phyloP scores from a whole-genome alignment of 2,797 vertebrate species.

The Mareca strepera region DNA sequence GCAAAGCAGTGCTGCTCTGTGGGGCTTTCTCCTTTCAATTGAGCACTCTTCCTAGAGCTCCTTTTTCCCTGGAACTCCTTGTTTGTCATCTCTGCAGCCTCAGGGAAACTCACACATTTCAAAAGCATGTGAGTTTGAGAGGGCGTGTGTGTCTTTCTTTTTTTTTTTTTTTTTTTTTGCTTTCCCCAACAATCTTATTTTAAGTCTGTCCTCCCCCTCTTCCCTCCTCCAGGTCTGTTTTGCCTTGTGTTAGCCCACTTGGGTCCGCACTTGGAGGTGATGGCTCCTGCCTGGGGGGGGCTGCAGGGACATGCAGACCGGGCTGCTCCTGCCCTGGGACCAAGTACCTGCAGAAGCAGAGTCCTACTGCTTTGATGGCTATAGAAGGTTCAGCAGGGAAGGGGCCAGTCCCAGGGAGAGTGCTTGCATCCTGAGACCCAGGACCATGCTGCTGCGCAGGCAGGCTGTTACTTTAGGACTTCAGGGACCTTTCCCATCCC shows the following conservation, averaged over 20 bases:
- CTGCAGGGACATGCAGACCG: background rate
- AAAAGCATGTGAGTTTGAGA: background rate
- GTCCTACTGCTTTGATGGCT: background rate
- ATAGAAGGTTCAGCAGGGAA: accelerated
- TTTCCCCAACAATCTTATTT: background rate
- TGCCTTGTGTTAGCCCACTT: background rate
- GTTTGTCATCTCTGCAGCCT: background rate
- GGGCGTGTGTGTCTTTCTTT: background rate
- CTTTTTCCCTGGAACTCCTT: background rate
- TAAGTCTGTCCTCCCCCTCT: background rate
- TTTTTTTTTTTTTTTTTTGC: background rate
- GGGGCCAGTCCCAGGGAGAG: accelerated
- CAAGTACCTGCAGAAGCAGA: background rate
- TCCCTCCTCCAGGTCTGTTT: slow-evolving; percentile 6
- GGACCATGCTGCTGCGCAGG: background rate
- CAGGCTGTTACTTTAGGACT: accelerated
- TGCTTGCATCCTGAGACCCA: background rate
- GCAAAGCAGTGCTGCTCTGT: background rate
- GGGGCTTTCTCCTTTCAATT: background rate
- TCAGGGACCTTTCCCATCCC: background rate
- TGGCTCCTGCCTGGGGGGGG: too few species aligned
- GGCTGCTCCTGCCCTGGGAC: background rate
- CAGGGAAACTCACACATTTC: background rate
- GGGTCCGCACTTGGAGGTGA: background rate
- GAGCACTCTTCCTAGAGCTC: background rate